Evolutionary conservation across 2,113 vertebrate genomes (phyloP).

Genomic region (Loxodonta africana): DNA sequence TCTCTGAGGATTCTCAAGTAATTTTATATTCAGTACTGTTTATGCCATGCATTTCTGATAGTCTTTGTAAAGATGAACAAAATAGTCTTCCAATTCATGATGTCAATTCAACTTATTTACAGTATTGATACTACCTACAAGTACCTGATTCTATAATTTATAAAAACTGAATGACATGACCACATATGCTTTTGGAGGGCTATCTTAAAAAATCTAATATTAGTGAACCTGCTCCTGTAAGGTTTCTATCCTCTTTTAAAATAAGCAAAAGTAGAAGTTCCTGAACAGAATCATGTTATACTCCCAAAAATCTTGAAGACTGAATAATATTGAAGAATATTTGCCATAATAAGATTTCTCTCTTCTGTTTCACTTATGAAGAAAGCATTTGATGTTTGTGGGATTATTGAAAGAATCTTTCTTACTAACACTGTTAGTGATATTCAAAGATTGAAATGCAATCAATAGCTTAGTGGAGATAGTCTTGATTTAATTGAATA

Average conservation of each 20-base stretch:
- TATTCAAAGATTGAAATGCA: background rate
- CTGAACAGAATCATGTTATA: conserved; percentile 6
- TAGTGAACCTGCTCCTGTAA: conserved; percentile 38
- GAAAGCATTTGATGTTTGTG: conserved; percentile 24
- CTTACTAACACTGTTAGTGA: conserved; percentile 26
- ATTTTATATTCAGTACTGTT: conserved; percentile 32
- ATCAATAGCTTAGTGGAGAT: background rate
- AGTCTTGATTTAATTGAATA: background rate
- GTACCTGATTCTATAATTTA: conserved; percentile 45
- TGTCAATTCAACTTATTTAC: conserved; percentile 55
- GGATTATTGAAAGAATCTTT: background rate
- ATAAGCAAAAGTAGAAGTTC: conserved; percentile 45
- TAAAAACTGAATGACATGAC: conserved; percentile 45
- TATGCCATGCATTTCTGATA: background rate
- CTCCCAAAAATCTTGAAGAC: background rate
- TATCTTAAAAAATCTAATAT: conserved; percentile 18
- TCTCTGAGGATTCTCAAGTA: background rate
- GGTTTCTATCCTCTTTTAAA: background rate
- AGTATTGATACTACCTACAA: conserved; percentile 31
- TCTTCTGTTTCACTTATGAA: conserved; percentile 6
- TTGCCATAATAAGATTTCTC: background rate
- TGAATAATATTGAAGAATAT: background rate
- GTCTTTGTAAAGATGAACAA: conserved; percentile 39
- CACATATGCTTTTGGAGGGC: conserved; percentile 7
- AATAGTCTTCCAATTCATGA: conserved; percentile 10